A percentile compares a stretch with the other conserved stretches of the same genome.
These are phyloP conservation scores for Phrynocephalus versicolor DNA, from an alignment of 2,113 vertebrate species.

Conservation along the genomic window DNA sequence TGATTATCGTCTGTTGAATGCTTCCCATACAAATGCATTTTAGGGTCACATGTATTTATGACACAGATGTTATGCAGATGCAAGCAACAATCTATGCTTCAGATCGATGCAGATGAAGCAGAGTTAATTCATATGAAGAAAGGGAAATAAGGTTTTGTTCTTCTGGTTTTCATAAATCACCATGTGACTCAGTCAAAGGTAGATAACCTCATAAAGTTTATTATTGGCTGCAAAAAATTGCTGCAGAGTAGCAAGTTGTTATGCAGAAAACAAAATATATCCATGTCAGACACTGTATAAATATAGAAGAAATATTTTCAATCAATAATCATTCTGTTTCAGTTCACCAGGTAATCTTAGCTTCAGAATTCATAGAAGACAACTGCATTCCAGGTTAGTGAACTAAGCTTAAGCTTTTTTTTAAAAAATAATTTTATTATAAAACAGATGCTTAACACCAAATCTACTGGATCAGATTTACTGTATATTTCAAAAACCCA, in stretches of 20 bases:
- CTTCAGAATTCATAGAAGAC: slow-evolving; percentile 15
- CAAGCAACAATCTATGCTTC: background rate
- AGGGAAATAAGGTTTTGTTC: background rate
- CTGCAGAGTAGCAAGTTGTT: slow-evolving; percentile 24
- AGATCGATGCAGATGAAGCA: no score
- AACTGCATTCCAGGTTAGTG: background rate
- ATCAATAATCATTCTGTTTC: slow-evolving; percentile 1
- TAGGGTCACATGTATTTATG: no score
- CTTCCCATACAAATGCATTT: background rate
- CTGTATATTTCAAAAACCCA: slow-evolving; percentile 38
- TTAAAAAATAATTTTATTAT: no score
- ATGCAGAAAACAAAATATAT: background rate
- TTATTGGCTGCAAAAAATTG: slow-evolving; percentile 3
- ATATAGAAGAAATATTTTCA: background rate
- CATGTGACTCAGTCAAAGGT: background rate
- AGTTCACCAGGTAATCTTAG: slow-evolving; percentile 19
- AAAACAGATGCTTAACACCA: background rate
- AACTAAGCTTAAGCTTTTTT: background rate
- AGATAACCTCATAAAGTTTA: slow-evolving; percentile 22
- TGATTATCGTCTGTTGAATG: background rate
- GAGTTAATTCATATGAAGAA: background rate
- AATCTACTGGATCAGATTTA: background rate
- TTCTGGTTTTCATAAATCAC: no score
- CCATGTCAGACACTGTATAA: slow-evolving; percentile 19
- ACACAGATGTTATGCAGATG: background rate